Evolutionary conservation across 2,888 invertebrate genomes (phyloP).

Genomic region (Iselma pallidipennis): DNA sequence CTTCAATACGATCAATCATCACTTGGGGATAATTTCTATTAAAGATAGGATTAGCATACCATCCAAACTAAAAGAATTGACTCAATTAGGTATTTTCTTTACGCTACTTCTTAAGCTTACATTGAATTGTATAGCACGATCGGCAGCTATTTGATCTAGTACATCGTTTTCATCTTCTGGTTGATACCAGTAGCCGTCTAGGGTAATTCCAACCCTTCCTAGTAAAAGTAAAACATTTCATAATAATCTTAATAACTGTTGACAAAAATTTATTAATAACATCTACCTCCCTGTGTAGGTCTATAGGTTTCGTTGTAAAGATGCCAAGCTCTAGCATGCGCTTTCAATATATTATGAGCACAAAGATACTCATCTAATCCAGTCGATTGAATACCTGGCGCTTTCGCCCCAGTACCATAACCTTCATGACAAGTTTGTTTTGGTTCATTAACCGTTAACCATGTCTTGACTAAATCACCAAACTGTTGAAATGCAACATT

Average conservation of each 20-base stretch:
- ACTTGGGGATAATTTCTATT: constrained; percentile 60
- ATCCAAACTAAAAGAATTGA: constrained; percentile 32
- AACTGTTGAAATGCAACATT: constrained; percentile 50
- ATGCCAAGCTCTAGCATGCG: constrained; percentile 68
- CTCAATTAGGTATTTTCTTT: background rate
- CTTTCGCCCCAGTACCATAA: constrained; percentile 29
- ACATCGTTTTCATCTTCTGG: constrained; percentile 53
- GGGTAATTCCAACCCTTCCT: constrained; percentile 62
- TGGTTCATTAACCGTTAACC: constrained; percentile 62
- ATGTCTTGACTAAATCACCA: constrained; percentile 50
- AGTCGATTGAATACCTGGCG: constrained; percentile 53
- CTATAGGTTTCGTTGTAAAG: constrained; percentile 64
- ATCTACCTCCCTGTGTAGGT: constrained; percentile 12
- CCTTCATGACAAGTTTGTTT: constrained; percentile 39
- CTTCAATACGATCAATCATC: constrained; percentile 57
- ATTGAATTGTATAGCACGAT: constrained; percentile 48
- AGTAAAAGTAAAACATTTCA: constrained; percentile 21
- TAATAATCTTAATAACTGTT: background rate
- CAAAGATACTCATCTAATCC: constrained; percentile 65
- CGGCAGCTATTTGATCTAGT: constrained; percentile 58
- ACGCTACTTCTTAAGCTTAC: constrained; percentile 4
- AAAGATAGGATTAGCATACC: constrained; percentile 56
- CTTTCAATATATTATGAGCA: constrained; percentile 64
- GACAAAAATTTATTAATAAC: too few relatives aligned
- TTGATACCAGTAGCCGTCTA: constrained; percentile 60